phyloP scores from a whole-genome alignment of 2,888 invertebrate species.

The Oithona nana region DNA sequence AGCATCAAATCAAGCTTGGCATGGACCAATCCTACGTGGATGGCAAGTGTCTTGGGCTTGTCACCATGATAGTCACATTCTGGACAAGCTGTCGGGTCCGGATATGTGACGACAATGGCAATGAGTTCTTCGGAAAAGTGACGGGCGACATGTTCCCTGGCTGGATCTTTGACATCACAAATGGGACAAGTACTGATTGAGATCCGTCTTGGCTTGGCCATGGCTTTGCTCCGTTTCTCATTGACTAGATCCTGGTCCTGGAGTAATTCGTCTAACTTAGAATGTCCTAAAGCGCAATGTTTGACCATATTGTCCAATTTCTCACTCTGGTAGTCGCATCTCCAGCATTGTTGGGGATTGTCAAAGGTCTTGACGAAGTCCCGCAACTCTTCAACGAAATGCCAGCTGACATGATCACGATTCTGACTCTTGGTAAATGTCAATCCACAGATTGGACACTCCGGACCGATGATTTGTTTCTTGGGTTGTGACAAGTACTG shows the following conservation, averaged over 20 bases:
- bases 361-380: not conserved
- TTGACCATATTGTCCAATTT: conserved; percentile 1
- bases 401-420: not conserved
- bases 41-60: not conserved
- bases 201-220: not conserved
- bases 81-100: not conserved
- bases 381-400: not conserved
- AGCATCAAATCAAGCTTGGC: not conserved
- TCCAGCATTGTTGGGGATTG: not conserved
- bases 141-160: not conserved
- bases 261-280: not conserved
- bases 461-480: not conserved
- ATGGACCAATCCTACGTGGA: not conserved
- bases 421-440: not conserved
- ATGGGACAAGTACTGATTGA: not conserved
- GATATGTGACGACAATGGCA: not conserved
- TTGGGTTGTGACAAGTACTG: not conserved
- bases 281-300: not conserved
- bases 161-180: not conserved
- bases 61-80: not conserved
- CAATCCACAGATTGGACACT: not conserved
- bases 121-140: not conserved
- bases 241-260: not conserved
- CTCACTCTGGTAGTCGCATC: not conserved
- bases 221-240: not conserved